Evolutionary conservation across 1,140 invertebrate species (phyloP).

Genomic region (Polyergus mexicanus): DNA sequence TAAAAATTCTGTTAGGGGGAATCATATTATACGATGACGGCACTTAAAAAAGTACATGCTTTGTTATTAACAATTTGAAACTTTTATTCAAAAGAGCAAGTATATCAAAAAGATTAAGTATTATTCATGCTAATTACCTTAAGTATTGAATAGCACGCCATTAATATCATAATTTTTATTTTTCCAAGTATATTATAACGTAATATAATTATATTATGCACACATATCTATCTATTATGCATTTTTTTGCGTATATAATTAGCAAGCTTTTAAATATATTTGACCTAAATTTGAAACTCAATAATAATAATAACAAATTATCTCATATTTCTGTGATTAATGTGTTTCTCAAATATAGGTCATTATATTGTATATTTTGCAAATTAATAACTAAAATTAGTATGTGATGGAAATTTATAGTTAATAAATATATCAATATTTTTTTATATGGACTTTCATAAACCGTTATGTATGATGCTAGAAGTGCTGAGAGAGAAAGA

Average conservation of each 20-base stretch:
- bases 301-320: neutral
- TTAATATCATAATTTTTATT: constrained; percentile 30
- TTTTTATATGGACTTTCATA: neutral
- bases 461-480: constrained; percentile 5
- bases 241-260: constrained; percentile 1
- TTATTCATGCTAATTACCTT: constrained; percentile 68
- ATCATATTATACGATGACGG: constrained; percentile 46
- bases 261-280: neutral
- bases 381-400: constrained; percentile 37
- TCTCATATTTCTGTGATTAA: neutral
- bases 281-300: neutral
- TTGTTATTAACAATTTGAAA: constrained; percentile 60
- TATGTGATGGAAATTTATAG: constrained; percentile 4
- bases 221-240: constrained; percentile 11
- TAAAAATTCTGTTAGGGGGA: constrained; percentile 47
- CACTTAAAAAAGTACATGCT: constrained; percentile 63
- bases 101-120: constrained; percentile 45
- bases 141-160: constrained; percentile 43
- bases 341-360: neutral
- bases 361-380: neutral
- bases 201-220: neutral
- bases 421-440: constrained; percentile 5
- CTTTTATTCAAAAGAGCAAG: constrained; percentile 56
- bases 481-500: constrained; percentile 27
- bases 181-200: constrained; percentile 13